Conservation (phyloP, 2,113 vertebrate species). For the Xerus inauris region DNA sequence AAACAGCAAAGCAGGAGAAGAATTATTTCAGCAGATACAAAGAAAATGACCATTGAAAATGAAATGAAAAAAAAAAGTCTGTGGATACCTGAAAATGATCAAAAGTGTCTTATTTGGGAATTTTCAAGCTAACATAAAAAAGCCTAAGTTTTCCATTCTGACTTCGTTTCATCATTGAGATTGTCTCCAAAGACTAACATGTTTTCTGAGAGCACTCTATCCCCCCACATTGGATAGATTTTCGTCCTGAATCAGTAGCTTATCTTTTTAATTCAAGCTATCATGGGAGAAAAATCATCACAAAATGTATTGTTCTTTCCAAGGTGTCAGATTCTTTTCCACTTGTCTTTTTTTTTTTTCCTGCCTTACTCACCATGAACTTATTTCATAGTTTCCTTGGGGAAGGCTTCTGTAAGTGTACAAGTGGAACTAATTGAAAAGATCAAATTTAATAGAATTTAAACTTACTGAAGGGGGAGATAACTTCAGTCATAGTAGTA, state of each 20-base stretch:
- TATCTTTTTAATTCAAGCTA: constrained; percentile 3
- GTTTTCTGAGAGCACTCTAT: neutral
- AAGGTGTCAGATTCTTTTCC: neutral
- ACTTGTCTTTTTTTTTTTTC: neutral
- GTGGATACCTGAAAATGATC: constrained; percentile 45
- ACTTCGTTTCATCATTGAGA: neutral
- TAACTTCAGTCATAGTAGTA: constrained; percentile 29
- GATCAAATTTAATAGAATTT: constrained; percentile 70
- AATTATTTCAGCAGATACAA: constrained; percentile 42
- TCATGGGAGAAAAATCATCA: neutral
- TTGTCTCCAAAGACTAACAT: neutral
- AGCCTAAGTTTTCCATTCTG: neutral
- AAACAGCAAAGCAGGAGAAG: constrained; percentile 14
- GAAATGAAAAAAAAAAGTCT: neutral
- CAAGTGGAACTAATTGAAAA: constrained; percentile 73
- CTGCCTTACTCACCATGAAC: neutral
- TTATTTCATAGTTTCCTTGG: constrained; percentile 42
- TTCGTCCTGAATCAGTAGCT: neutral
- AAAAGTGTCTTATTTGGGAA: constrained; percentile 43
- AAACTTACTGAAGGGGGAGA: constrained; percentile 64
- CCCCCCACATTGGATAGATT: neutral
- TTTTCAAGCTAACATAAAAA: constrained; percentile 42
- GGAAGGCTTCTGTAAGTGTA: constrained; percentile 50
- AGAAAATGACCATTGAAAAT: constrained; percentile 30
- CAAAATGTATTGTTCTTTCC: constrained; percentile 13